phyloP scores from a whole-genome alignment of 1,140 invertebrate species.

The Arion vulgaris region DNA sequence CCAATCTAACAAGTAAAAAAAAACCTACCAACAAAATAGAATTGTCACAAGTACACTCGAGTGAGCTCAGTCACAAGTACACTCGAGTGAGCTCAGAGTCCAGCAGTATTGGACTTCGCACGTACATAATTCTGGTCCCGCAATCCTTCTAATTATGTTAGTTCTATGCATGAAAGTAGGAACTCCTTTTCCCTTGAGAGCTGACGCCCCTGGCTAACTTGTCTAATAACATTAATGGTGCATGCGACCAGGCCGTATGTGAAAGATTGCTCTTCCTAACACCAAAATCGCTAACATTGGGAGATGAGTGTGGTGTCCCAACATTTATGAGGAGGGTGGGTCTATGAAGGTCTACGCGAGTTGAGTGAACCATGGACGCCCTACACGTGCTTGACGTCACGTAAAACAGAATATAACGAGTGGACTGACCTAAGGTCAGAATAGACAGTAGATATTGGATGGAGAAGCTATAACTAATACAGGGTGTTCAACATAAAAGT shows the following conservation, averaged over 20 bases:
- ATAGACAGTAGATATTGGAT: no score
- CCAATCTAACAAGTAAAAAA: no score
- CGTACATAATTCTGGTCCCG: neutral
- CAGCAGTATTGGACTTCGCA: neutral
- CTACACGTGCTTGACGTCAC: neutral
- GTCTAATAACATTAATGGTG: constrained; percentile 30
- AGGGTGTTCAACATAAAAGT: no score
- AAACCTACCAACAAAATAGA: no score
- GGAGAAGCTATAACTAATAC: no score
- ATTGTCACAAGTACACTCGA: no score
- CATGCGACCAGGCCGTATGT: constrained; percentile 12
- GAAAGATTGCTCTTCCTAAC: neutral
- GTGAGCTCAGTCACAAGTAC: no score
- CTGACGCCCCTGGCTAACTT: constrained; percentile 4
- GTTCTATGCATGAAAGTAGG: constrained; percentile 8
- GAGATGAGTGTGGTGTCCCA: neutral
- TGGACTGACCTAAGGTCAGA: no score
- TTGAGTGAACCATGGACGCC: neutral
- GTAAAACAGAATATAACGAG: neutral
- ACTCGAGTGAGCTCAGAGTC: no score
- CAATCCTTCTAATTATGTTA: constrained; percentile 34
- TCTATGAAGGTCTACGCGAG: neutral
- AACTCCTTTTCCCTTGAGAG: neutral
- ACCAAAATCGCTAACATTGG: neutral
- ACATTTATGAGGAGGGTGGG: neutral